Evolutionary conservation across 2,797 vertebrate species (phyloP).

Genomic region (Sebastes cheni): DNA sequence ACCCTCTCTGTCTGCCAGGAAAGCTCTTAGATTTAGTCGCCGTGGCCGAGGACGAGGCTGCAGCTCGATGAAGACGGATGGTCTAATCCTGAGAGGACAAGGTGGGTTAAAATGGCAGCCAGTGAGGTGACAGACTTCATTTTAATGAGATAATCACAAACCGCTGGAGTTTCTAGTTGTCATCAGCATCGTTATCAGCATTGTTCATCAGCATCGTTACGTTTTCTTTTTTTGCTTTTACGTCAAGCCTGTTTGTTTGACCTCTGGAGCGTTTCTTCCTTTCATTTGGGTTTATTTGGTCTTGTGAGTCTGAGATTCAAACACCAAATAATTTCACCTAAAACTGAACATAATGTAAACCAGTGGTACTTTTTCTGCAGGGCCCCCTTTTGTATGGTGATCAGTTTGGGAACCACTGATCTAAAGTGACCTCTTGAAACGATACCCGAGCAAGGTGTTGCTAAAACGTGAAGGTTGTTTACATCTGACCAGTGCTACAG

Average conservation of each 20-base stretch:
- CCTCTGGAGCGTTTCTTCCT: not conserved
- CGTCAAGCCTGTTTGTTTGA: not conserved
- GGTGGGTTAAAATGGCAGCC: constrained; percentile 10
- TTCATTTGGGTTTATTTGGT: not conserved
- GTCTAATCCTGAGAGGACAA: constrained; percentile 2
- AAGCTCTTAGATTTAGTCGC: constrained; percentile 26
- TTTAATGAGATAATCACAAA: constrained; percentile 29
- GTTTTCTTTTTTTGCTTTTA: not conserved
- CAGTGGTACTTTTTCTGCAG: too few relatives aligned
- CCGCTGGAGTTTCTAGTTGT: not conserved
- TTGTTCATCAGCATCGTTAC: not conserved
- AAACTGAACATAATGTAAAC: not conserved
- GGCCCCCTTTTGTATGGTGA: too few relatives aligned
- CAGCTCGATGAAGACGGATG: constrained; percentile 54
- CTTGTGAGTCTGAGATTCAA: not conserved
- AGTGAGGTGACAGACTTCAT: not conserved
- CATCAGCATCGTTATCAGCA: too few relatives aligned
- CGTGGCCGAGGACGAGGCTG: constrained; percentile 16
- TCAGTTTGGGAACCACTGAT: not conserved
- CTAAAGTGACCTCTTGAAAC: not conserved
- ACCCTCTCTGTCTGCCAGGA: constrained; percentile 55
- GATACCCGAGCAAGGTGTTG: not conserved
- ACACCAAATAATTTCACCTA: not conserved
- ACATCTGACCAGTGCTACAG: not conserved
- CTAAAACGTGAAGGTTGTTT: not conserved